Evolutionary conservation across 2,113 vertebrate species (phyloP).

Genomic region (Rousettus leschenaultii): DNA sequence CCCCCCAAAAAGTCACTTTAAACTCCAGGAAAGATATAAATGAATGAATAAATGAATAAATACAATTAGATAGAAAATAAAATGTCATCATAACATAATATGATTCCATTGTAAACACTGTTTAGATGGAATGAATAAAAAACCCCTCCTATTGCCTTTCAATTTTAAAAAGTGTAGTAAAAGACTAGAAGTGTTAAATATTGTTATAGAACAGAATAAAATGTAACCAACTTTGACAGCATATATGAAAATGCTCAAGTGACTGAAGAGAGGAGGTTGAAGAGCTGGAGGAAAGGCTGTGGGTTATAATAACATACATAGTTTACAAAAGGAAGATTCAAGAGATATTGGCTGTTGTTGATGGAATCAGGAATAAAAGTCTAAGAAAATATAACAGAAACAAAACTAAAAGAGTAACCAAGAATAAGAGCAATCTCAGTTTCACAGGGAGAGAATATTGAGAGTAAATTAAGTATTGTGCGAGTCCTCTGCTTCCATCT

Average conservation of each 20-base stretch:
- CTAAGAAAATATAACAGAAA: background rate
- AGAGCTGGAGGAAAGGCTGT: background rate
- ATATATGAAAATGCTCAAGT: background rate
- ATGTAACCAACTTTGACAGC: background rate
- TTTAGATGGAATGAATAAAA: background rate
- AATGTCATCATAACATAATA: background rate
- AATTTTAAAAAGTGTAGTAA: background rate
- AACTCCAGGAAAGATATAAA: background rate
- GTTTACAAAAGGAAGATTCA: background rate
- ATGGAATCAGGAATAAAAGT: background rate
- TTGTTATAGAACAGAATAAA: background rate
- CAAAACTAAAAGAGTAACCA: background rate
- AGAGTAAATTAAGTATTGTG: background rate
- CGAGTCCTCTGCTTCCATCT: background rate
- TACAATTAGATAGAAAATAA: background rate
- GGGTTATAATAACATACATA: background rate
- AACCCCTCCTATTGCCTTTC: background rate
- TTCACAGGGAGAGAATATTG: background rate
- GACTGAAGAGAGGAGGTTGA: background rate
- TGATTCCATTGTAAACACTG: background rate
- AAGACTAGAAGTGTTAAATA: background rate
- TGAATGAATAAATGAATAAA: background rate
- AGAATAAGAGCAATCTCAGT: background rate
- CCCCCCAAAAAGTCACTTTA: background rate
- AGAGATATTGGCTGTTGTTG: background rate